These are phyloP conservation scores for Caenorhabditis sp. DNA, from an alignment of 2,888 invertebrate species.

Conservation along the genomic window DNA sequence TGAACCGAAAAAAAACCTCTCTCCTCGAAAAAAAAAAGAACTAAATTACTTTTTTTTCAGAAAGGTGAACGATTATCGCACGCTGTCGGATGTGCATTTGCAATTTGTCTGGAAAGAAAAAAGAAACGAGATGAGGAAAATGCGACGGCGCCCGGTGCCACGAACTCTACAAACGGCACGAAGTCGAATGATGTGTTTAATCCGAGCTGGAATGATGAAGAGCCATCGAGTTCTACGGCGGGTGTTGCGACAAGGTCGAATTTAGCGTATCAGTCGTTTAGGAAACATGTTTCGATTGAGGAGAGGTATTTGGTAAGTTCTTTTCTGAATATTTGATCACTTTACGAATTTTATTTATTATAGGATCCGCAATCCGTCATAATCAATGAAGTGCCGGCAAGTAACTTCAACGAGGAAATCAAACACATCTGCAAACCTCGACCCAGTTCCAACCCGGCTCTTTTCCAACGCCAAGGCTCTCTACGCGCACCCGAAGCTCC, in stretches of 20 bases:
- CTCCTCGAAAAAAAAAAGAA: background rate
- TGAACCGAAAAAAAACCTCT: no score
- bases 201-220: constrained; percentile 51
- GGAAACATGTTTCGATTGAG: constrained; percentile 62
- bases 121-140: constrained; percentile 58
- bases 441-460: constrained; percentile 91
- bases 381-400: constrained; percentile 40
- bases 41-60: constrained; percentile 71
- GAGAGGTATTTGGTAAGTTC: constrained; percentile 58
- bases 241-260: constrained; percentile 37
- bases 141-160: constrained; percentile 5
- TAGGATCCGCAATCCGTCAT: constrained; percentile 67
- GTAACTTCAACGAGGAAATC: constrained; percentile 18
- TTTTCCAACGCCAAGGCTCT: constrained; percentile 84
- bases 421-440: constrained; percentile 80
- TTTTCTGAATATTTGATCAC: background rate
- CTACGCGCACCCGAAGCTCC: constrained; percentile 56
- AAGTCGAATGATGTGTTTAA: constrained; percentile 24
- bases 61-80: constrained; percentile 92
- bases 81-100: constrained; percentile 98
- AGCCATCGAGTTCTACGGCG: background rate
- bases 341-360: no score
- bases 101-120: constrained; percentile 94
- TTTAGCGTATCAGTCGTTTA: constrained; percentile 61
- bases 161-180: background rate